A percentile compares a stretch with the other conserved stretches of the same genome.
These are phyloP conservation scores for Taeniopygia guttata DNA, from an alignment of 2,797 vertebrate genomes.

Conservation along the genomic window DNA sequence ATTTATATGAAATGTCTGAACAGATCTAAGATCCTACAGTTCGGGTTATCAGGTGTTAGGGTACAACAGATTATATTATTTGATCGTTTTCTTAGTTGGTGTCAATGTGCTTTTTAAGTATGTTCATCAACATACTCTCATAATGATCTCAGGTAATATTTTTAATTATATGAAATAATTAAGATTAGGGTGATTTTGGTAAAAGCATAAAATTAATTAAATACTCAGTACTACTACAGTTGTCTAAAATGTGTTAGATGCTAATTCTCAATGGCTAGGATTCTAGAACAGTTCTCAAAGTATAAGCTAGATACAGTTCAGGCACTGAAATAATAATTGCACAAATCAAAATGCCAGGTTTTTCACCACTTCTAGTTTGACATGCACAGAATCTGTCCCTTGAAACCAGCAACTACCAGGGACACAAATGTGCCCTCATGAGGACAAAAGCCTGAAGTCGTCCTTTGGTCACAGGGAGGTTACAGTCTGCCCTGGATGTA, in stretches of 20 bases:
- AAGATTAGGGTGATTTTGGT: not conserved
- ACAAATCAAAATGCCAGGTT: not conserved
- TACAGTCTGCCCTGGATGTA: not conserved
- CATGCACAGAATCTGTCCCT: not conserved
- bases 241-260: not conserved
- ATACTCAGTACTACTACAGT: not conserved
- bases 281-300: not conserved
- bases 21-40: not conserved
- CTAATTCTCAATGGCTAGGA: not conserved
- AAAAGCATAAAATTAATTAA: not conserved
- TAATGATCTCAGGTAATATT: not conserved
- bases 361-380: not conserved
- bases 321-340: not conserved
- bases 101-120: not conserved
- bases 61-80: not conserved
- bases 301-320: not conserved
- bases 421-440: not conserved
- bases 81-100: not conserved
- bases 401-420: not conserved
- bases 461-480: not conserved
- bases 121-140: not conserved
- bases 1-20: not conserved
- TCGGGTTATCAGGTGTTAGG: not conserved
- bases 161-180: not conserved
- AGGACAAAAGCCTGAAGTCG: not conserved